Conservation (phyloP, 2,888 invertebrate species). For the Diadegma fenestrale region DNA sequence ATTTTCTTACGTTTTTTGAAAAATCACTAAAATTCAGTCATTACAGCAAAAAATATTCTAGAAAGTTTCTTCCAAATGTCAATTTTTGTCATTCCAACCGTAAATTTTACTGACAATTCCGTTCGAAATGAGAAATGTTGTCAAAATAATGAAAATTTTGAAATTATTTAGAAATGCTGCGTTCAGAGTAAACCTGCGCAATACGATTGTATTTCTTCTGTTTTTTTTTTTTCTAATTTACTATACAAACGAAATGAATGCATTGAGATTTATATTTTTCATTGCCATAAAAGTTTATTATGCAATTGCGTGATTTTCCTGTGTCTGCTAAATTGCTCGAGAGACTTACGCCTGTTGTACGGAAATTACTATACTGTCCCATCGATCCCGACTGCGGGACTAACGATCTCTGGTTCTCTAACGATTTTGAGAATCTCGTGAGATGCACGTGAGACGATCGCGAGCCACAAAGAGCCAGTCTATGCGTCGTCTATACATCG, state of each 20-base stretch:
- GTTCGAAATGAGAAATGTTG: too few relatives aligned
- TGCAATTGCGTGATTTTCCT: conserved; percentile 59
- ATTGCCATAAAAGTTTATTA: conserved; percentile 41
- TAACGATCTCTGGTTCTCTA: conserved; percentile 66
- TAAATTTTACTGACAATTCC: too few relatives aligned
- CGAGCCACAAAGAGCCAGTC: conserved; percentile 22
- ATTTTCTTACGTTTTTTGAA: too few relatives aligned
- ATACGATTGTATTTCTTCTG: not conserved
- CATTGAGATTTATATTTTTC: conserved; percentile 21
- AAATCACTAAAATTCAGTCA: too few relatives aligned
- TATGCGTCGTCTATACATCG: conserved; percentile 25
- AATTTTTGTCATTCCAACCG: too few relatives aligned
- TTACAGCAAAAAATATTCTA: too few relatives aligned
- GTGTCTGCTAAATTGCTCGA: conserved; percentile 44
- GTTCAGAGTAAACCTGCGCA: not conserved
- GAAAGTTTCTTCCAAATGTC: too few relatives aligned
- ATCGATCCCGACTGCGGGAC: conserved; percentile 61
- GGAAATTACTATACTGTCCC: conserved; percentile 54
- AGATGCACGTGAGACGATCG: conserved; percentile 50
- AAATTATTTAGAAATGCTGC: too few relatives aligned
- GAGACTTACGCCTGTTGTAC: conserved; percentile 60
- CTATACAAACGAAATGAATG: not conserved
- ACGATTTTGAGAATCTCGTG: conserved; percentile 64
- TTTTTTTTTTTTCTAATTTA: not conserved
- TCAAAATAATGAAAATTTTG: too few relatives aligned